These are phyloP conservation scores for Elysia chlorotica DNA, from an alignment of 1,140 invertebrate species.

Conservation along the genomic window DNA sequence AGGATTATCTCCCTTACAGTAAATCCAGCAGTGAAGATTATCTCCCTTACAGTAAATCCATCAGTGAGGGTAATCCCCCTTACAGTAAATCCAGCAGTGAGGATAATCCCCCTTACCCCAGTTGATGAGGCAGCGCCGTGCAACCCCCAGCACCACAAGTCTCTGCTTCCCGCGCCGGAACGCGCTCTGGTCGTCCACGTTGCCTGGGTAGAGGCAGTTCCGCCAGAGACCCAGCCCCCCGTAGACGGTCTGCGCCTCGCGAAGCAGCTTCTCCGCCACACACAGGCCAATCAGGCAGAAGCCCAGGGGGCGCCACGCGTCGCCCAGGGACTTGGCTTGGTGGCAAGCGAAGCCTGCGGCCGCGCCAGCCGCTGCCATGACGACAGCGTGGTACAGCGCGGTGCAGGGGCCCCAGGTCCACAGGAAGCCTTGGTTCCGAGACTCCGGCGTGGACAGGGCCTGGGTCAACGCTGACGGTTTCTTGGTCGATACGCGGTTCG, in stretches of 20 bases:
- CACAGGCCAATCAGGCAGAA: conserved; percentile 52
- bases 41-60: too few species aligned
- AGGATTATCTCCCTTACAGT: too few species aligned
- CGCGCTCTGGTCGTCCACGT: conserved; percentile 14
- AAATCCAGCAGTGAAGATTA: too few species aligned
- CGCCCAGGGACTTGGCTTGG: conserved; percentile 22
- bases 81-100: too few species aligned
- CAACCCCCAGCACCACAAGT: conserved; percentile 40
- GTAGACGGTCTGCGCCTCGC: conserved; percentile 55
- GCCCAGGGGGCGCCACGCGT: conserved; percentile 39
- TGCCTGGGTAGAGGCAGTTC: conserved; percentile 51
- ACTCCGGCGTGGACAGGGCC: conserved; percentile 6
- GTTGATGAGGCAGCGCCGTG: conserved; percentile 46
- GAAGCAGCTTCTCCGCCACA: conserved; percentile 47
- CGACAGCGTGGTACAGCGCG: conserved; percentile 48
- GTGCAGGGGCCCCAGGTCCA: conserved; percentile 50
- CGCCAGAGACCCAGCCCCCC: conserved; percentile 53
- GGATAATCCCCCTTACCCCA: conserved; percentile 58
- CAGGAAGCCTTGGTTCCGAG: conserved; percentile 35
- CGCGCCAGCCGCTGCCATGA: conserved; percentile 40
- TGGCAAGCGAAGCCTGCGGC: conserved; percentile 34
- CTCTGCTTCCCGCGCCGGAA: conserved; percentile 31
- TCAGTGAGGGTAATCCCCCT: too few species aligned
- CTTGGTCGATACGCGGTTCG: conserved; percentile 39
- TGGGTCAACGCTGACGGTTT: conserved; percentile 6